Conservation (phyloP, 2,797 vertebrate genomes). For the Sebastes itinus region DNA sequence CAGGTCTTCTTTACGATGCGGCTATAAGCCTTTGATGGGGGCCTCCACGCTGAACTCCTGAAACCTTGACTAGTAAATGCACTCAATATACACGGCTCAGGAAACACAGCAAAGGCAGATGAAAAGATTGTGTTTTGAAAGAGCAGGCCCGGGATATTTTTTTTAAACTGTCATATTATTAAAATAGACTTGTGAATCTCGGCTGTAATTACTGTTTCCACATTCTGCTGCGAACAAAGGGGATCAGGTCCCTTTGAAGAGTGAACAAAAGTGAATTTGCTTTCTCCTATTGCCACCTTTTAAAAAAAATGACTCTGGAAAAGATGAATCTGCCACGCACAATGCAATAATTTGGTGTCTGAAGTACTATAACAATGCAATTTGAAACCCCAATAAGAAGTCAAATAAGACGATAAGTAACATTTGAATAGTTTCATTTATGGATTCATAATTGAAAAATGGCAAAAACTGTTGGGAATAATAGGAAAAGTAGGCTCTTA, state of each 20-base stretch:
- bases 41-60: not conserved
- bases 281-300: not conserved
- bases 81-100: not conserved
- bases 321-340: constrained; percentile 23
- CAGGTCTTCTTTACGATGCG: not conserved
- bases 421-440: constrained; percentile 2
- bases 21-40: constrained; percentile 8
- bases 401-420: constrained; percentile 2
- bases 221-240: constrained; percentile 48
- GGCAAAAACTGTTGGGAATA: not conserved
- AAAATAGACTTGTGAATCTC: constrained; percentile 28
- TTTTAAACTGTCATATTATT: constrained; percentile 34
- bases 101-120: constrained; percentile 11
- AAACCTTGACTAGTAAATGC: constrained; percentile 10
- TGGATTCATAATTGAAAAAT: constrained; percentile 16
- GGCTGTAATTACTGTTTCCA: constrained; percentile 49
- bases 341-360: constrained; percentile 3
- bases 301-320: constrained; percentile 19
- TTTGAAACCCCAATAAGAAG: constrained; percentile 16
- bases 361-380: constrained; percentile 20
- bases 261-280: constrained; percentile 18
- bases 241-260: constrained; percentile 25
- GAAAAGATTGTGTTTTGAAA: constrained; percentile 31
- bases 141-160: constrained; percentile 10
- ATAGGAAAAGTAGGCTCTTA: not conserved